Evolutionary conservation across 2,888 invertebrate species (phyloP).

Genomic region (Scaptomyza caliginosa): DNA sequence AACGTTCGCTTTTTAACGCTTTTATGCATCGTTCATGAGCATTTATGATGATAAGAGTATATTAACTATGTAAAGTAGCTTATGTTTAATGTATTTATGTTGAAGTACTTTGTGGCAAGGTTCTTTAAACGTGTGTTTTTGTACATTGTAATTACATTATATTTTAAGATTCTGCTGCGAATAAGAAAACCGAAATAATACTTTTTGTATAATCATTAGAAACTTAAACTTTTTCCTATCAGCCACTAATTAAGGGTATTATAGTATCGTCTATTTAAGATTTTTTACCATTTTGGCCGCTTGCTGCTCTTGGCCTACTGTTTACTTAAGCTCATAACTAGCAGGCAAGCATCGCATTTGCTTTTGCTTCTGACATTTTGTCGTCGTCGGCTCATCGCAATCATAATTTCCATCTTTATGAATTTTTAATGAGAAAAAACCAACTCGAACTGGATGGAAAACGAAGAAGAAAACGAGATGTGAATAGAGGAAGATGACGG

Average conservation of each 20-base stretch:
- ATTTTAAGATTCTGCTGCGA: too few relatives aligned
- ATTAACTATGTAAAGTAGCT: background rate
- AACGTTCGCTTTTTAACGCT: background rate
- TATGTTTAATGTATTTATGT: background rate
- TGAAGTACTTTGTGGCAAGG: background rate
- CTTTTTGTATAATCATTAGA: too few relatives aligned
- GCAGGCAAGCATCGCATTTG: constrained; percentile 3
- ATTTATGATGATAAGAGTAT: background rate
- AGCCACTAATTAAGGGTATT: constrained; percentile 24
- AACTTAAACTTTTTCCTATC: too few relatives aligned
- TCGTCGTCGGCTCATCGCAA: constrained; percentile 74
- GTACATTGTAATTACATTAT: too few relatives aligned
- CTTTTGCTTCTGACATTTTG: constrained; percentile 70
- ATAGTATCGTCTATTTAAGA: background rate
- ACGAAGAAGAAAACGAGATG: background rate
- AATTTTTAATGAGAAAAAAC: constrained; percentile 78
- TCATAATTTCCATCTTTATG: constrained; percentile 80
- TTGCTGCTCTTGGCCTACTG: constrained; percentile 1
- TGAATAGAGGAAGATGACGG: constrained; percentile 12
- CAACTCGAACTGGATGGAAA: constrained; percentile 38
- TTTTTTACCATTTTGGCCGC: background rate
- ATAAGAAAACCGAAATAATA: too few relatives aligned
- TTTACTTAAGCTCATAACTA: constrained; percentile 19
- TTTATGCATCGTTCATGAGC: constrained; percentile 30
- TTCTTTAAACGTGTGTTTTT: too few relatives aligned